A percentile compares a stretch with the other conserved stretches of the same genome.
Conservation (phyloP, 2,797 vertebrate species). For the Typhlichthys eigenmanni region DNA sequence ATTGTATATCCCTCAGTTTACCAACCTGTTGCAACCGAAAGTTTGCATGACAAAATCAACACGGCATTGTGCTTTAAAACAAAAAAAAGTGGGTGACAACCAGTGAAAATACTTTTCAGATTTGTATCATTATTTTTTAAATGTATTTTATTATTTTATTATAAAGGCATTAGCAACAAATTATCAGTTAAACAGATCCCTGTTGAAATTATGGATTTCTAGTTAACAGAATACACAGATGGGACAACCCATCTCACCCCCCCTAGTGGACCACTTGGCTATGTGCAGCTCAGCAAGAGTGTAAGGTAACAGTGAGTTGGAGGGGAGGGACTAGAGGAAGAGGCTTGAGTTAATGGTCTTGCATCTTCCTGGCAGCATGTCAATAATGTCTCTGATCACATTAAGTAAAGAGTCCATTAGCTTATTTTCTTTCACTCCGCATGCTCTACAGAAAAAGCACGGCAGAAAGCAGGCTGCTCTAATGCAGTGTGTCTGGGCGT, state of each 20-base stretch:
- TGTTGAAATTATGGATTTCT: conserved; percentile 2
- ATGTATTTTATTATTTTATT: neutral
- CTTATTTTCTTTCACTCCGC: conserved; percentile 85
- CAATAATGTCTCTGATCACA: conserved; percentile 99
- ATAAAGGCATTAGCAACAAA: conserved; percentile 15
- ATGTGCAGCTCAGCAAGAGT: conserved; percentile 52
- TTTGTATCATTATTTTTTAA: too few species aligned
- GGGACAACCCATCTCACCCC: too few species aligned
- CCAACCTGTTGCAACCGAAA: too few species aligned
- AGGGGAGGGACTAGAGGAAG: conserved; percentile 83
- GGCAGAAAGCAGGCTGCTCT: conserved; percentile 64
- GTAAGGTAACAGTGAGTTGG: conserved; percentile 69
- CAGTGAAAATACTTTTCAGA: too few species aligned
- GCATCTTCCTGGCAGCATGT: conserved; percentile 98
- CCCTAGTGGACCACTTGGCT: conserved; percentile 35
- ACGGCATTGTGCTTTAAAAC: too few species aligned
- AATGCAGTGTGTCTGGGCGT: conserved; percentile 68
- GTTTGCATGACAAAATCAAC: too few species aligned
- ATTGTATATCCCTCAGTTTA: too few species aligned
- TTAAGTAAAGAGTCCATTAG: conserved; percentile 99
- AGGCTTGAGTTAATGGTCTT: conserved; percentile 94
- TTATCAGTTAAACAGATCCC: conserved; percentile 31
- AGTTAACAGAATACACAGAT: conserved; percentile 57
- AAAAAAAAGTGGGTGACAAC: too few species aligned
- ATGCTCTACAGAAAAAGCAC: conserved; percentile 79